Conservation (phyloP, 2,113 vertebrate species). For the Gila orcuttii region DNA sequence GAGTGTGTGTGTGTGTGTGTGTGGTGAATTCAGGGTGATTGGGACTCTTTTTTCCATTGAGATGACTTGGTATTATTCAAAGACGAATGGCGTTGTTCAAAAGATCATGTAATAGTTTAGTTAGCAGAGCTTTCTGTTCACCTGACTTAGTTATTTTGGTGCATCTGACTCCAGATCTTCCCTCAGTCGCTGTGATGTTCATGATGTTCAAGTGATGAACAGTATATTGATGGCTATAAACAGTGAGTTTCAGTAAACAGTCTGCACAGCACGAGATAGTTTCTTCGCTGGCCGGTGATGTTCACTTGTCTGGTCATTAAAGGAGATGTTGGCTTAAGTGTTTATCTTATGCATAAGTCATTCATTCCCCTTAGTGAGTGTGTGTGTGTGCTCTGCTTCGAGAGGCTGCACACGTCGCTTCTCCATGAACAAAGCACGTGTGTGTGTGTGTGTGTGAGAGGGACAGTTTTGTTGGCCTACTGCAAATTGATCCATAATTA, state of each 20-base stretch:
- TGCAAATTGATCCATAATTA: conserved; percentile 1
- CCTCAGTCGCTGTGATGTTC: neutral
- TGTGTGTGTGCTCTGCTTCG: neutral
- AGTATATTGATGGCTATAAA: neutral
- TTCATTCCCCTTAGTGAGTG: neutral
- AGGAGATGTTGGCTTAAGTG: conserved; percentile 5
- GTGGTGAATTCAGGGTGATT: too few species aligned
- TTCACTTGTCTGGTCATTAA: conserved; percentile 17
- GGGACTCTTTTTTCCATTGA: too few species aligned
- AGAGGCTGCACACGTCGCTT: neutral
- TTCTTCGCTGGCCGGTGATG: neutral
- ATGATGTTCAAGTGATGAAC: neutral
- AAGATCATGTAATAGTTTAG: neutral
- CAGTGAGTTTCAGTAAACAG: neutral
- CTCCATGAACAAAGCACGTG: neutral
- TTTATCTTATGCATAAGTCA: conserved; percentile 10
- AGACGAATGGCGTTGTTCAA: neutral
- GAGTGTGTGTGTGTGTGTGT: too few species aligned
- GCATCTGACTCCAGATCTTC: neutral
- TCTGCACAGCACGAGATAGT: neutral
- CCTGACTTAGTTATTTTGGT: neutral
- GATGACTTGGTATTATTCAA: too few species aligned
- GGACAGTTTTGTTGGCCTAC: neutral
- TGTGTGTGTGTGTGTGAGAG: neutral
- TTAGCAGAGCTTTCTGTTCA: neutral